These are phyloP conservation scores for Lota lota DNA, from an alignment of 2,113 vertebrate genomes.

Conservation along the genomic window DNA sequence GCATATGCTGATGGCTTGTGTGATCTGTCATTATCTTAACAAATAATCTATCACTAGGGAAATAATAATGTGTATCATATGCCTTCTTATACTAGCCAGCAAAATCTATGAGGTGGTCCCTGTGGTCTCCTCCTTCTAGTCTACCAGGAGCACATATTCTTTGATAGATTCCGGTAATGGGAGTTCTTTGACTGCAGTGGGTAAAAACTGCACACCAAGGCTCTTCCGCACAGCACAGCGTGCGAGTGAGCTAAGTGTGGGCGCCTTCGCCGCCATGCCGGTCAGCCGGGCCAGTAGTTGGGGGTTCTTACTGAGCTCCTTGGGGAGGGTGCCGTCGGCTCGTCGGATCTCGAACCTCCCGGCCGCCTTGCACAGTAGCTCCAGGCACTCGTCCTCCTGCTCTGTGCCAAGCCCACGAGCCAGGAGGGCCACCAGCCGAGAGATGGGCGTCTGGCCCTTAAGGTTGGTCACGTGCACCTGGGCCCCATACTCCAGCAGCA, in stretches of 20 bases:
- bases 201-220: conserved; percentile 85
- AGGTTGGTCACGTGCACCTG: conserved; percentile 88
- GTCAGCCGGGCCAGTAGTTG: conserved; percentile 84
- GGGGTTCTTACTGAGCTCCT: conserved; percentile 86
- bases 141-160: conserved; percentile 86
- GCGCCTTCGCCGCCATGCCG: conserved; percentile 79
- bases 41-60: too few species aligned
- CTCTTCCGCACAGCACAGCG: conserved; percentile 84
- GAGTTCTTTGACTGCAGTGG: conserved; percentile 85
- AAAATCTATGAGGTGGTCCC: conserved; percentile 16
- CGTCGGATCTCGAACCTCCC: conserved; percentile 84
- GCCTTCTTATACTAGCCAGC: conserved; percentile 25
- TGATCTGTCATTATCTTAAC: too few species aligned
- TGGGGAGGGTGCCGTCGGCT: conserved; percentile 82
- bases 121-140: conserved; percentile 54
- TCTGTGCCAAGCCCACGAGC: conserved; percentile 87
- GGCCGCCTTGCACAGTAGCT: conserved; percentile 81
- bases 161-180: conserved; percentile 88
- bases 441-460: conserved; percentile 91
- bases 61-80: conserved; percentile 10
- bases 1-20: conserved; percentile 1
- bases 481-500: conserved; percentile 89
- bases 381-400: conserved; percentile 89
- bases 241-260: conserved; percentile 80
- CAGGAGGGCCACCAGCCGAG: conserved; percentile 84